Evolutionary conservation across 2,888 invertebrate genomes (phyloP), one percentile per base, ranked within the genome.

Genomic region (Formica aserva): DNA sequence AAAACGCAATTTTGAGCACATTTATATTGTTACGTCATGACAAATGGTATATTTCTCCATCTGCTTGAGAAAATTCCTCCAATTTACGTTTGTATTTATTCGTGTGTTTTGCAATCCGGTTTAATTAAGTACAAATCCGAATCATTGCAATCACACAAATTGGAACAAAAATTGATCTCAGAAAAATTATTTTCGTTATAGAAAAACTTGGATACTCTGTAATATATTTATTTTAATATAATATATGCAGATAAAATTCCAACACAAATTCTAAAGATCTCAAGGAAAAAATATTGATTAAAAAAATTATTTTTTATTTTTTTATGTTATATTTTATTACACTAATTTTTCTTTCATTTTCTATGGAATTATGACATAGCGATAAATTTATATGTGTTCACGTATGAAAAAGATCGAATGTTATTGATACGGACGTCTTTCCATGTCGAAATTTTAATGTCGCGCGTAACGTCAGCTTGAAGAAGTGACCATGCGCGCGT

Each of bases 21-120:
- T 66, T 78, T 76, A 71, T 67, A 69, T 75, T 22, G 67, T 65
- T 83, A 60, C 32, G 67, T 67, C 82, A 65, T 45, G 35, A 8
- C 45, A 45, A 65, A 57, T 11, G 29, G 13, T 18, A 8, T 15
- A 6, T 57, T 57, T 72, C 57, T 38, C 18, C 38, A 18, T 5
- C 8, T 26, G n/a, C n/a, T 48, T 8, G 13, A 38, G 5, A 38
- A 32, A 13, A 69, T 18, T 5, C n/a, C 11, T 69, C 18, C 32
- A 8, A 29, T 29, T 15, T 45, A 13, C 26, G 15, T 26, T 69
- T 32, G 29, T 32, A 52, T 69, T 52, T n/a, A 15, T 32, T 32
- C 13, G 13, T 2, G 13, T 18, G 8, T 38, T 15, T 26, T 32
- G 11, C 26, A 6, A 29, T 69, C 29, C 26, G 15, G 18, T 1